phyloP scores from a whole-genome alignment of 2,113 vertebrate species.

The Thinocorus orbignyianus region DNA sequence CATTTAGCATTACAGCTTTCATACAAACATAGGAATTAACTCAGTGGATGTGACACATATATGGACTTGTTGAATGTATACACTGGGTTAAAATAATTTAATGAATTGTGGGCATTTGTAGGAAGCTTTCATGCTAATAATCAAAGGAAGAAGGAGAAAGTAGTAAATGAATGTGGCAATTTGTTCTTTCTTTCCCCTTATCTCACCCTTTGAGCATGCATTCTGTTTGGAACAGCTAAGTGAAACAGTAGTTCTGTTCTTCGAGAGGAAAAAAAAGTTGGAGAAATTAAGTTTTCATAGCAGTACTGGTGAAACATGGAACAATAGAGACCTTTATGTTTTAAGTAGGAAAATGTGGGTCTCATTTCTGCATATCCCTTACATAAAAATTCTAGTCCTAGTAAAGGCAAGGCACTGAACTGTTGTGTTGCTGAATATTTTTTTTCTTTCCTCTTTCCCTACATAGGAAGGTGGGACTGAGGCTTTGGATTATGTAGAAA shows the following conservation, averaged over 20 bases:
- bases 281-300: slow-evolving; percentile 54
- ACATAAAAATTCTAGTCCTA: slow-evolving; percentile 33
- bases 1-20: neutral
- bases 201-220: slow-evolving; percentile 65
- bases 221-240: slow-evolving; percentile 56
- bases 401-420: slow-evolving; percentile 8
- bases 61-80: neutral
- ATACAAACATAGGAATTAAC: neutral
- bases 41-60: neutral
- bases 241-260: slow-evolving; percentile 62
- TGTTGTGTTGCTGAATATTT: neutral
- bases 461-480: neutral
- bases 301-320: slow-evolving; percentile 19
- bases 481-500: neutral
- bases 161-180: slow-evolving; percentile 52
- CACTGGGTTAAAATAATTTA: slow-evolving; percentile 27
- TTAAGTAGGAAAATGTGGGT: slow-evolving; percentile 55
- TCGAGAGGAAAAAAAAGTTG: slow-evolving; percentile 36
- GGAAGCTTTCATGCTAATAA: slow-evolving; percentile 22
- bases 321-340: slow-evolving; percentile 66
- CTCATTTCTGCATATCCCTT: slow-evolving; percentile 40
- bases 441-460: neutral
- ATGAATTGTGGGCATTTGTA: neutral
- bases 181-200: slow-evolving; percentile 58
- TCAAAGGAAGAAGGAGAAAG: slow-evolving; percentile 22